Evolutionary conservation across 2,888 invertebrate species (phyloP).

Genomic region (Drosophila mettleri): DNA sequence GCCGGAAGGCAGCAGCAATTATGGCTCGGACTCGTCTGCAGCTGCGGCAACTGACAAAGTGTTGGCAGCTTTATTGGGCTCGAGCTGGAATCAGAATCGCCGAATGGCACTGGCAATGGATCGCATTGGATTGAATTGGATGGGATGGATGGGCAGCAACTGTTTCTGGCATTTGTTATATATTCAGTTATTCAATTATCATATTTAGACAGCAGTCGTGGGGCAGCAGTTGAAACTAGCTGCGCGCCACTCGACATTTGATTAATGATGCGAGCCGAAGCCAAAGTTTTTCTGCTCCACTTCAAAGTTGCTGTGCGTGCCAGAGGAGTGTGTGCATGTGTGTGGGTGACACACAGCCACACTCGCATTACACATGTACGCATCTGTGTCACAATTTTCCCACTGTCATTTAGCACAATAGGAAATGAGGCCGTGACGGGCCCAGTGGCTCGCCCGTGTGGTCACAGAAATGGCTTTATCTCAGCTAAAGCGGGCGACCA

Average conservation of each 20-base stretch:
- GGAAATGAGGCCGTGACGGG: constrained; percentile 39
- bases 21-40: constrained; percentile 14
- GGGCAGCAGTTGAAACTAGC: constrained; percentile 1
- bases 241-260: constrained; percentile 58
- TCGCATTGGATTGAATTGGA: too few relatives aligned
- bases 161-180: constrained; percentile 39
- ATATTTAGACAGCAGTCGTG: constrained; percentile 27
- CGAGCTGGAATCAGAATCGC: constrained; percentile 10
- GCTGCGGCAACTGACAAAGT: constrained; percentile 16
- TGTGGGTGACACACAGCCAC: constrained; percentile 20
- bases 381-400: constrained; percentile 18
- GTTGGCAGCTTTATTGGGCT: constrained; percentile 21
- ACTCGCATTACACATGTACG: neutral
- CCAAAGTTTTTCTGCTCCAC: constrained; percentile 53
- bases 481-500: constrained; percentile 48
- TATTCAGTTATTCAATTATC: constrained; percentile 54
- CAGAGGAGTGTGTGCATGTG: neutral
- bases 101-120: constrained; percentile 8
- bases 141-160: constrained; percentile 3
- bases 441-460: constrained; percentile 11
- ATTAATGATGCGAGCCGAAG: constrained; percentile 59
- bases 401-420: constrained; percentile 47
- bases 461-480: constrained; percentile 50
- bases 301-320: constrained; percentile 35
- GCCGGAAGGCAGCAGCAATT: constrained; percentile 25